These are phyloP conservation scores for Teleogryllus occipitalis DNA, from an alignment of 1,140 invertebrate genomes.

Conservation along the genomic window DNA sequence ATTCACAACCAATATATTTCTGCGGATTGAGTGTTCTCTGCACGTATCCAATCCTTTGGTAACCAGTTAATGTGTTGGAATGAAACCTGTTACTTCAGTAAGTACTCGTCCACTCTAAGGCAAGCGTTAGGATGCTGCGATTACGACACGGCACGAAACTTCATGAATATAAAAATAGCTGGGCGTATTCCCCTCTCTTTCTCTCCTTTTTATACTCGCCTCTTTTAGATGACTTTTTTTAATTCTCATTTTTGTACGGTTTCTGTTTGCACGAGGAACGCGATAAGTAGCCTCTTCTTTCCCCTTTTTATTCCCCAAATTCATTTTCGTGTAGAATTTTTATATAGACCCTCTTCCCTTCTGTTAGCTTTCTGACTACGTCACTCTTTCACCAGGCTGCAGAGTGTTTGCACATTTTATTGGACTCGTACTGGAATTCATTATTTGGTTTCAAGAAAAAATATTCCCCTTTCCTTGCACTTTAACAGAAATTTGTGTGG, in stretches of 20 bases:
- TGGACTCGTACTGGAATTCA: not conserved
- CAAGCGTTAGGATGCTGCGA: not conserved
- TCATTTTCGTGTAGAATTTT: not conserved
- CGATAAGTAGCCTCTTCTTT: not conserved
- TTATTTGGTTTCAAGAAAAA: conserved; percentile 1
- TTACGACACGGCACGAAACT: not conserved
- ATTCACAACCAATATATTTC: too few species aligned
- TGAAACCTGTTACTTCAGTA: not conserved
- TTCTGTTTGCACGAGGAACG: not conserved
- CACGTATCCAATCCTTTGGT: too few species aligned
- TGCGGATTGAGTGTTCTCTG: too few species aligned
- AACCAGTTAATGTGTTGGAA: too few species aligned
- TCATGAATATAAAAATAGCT: not conserved
- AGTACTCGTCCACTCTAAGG: not conserved
- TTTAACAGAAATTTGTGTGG: not conserved
- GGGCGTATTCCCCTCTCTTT: not conserved
- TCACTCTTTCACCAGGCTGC: not conserved
- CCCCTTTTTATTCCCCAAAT: conserved; percentile 1
- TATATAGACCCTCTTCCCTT: not conserved
- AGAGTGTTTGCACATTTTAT: not conserved
- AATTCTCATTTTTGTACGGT: not conserved
- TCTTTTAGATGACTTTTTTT: not conserved
- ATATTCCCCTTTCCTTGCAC: not conserved
- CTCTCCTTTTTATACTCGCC: not conserved
- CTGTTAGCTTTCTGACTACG: conserved; percentile 3